Conservation (phyloP, 2,113 vertebrate genomes). For the Phaetusa simplex region DNA sequence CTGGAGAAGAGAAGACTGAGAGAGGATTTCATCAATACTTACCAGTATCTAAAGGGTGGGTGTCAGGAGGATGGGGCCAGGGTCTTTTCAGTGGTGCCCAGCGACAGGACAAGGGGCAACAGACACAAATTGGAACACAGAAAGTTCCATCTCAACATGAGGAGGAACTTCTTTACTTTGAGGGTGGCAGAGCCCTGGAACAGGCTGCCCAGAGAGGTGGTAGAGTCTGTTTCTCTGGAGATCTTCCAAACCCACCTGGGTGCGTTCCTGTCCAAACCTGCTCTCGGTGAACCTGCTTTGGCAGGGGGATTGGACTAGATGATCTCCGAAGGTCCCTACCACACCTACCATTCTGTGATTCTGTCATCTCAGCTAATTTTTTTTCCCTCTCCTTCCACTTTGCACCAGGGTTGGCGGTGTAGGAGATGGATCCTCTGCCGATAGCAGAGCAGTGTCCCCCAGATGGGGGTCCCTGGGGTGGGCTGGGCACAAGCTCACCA, state of each 20-base stretch:
- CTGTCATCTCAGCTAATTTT: not conserved
- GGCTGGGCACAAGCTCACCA: not conserved
- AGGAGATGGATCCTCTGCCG: not conserved
- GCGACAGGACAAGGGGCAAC: not conserved
- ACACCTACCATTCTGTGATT: not conserved
- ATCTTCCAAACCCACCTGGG: not conserved
- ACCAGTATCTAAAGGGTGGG: not conserved
- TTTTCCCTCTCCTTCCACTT: not conserved
- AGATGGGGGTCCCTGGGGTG: accelerated
- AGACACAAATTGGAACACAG: not conserved
- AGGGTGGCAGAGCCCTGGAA: not conserved
- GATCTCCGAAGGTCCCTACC: not conserved
- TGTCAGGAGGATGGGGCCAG: not conserved
- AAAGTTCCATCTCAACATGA: not conserved
- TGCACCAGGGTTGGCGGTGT: too few species aligned
- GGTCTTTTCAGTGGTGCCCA: not conserved
- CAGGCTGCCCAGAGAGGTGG: not conserved
- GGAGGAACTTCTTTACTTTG: not conserved
- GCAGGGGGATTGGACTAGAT: not conserved
- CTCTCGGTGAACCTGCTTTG: not conserved
- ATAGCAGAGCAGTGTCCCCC: not conserved
- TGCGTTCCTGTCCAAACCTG: not conserved
- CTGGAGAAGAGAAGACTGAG: not conserved
- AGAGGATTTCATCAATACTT: not conserved
- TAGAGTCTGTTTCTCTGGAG: not conserved